A percentile compares a stretch with the other conserved stretches of the same genome.
Conservation (phyloP, 2,797 vertebrate genomes). For the Rhabdophis nuchalis region DNA sequence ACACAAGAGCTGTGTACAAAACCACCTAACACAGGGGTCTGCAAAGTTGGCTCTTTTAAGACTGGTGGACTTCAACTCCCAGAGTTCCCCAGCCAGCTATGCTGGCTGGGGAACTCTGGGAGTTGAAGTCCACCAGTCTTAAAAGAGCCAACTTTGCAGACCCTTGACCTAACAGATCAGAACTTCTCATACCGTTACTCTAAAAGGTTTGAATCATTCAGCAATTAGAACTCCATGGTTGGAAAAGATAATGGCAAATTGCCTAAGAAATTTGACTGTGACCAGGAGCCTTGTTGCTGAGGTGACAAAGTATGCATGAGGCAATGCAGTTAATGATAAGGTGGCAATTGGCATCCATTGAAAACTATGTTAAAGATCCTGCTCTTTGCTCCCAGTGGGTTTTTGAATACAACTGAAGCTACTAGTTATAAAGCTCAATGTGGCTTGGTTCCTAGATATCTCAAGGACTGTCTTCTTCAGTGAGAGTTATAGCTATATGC, state of each 20-base stretch:
- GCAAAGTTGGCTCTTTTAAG: no score
- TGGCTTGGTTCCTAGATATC: neutral
- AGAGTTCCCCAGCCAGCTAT: no score
- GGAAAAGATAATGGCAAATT: neutral
- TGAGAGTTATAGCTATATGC: neutral
- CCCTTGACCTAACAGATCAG: neutral
- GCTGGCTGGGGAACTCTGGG: no score
- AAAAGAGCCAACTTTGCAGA: no score
- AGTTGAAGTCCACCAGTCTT: no score
- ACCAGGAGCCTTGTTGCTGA: neutral
- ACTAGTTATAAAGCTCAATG: neutral
- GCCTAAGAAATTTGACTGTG: neutral
- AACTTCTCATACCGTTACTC: neutral
- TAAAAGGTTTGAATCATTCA: neutral
- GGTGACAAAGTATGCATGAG: neutral
- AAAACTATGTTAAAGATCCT: neutral
- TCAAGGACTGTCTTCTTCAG: neutral
- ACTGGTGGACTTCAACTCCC: no score
- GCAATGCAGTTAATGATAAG: neutral
- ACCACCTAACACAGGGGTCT: neutral
- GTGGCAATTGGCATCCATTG: neutral
- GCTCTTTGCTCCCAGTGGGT: neutral
- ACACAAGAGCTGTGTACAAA: neutral
- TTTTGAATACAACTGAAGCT: neutral
- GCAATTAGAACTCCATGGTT: neutral